These are phyloP conservation scores for Nilaparvata lugens DNA, from an alignment of 1,140 invertebrate genomes.

Conservation along the genomic window DNA sequence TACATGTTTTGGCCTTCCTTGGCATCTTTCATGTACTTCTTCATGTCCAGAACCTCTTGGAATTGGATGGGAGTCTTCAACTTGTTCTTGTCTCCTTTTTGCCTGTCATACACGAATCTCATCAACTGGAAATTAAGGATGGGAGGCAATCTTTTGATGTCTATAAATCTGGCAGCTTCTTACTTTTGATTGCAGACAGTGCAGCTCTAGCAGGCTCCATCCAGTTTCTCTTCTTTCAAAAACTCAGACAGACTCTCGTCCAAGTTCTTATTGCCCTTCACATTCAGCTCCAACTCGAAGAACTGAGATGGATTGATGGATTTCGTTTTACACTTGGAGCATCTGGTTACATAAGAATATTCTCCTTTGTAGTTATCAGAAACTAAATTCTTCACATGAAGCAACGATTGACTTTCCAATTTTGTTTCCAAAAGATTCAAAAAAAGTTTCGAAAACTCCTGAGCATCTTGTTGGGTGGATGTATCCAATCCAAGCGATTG, in stretches of 20 bases:
- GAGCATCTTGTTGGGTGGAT: conserved; percentile 56
- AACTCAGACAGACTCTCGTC: conserved; percentile 52
- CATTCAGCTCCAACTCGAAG: too few relatives aligned
- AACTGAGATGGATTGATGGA: too few relatives aligned
- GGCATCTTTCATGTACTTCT: conserved; percentile 38
- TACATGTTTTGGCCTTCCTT: conserved; percentile 39
- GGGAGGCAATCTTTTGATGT: conserved; percentile 49
- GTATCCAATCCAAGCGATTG: conserved; percentile 52
- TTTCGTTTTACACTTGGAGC: conserved; percentile 48
- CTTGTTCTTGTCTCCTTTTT: conserved; percentile 56
- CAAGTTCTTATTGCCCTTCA: too few relatives aligned
- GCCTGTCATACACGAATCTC: conserved; percentile 55
- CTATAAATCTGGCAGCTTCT: conserved; percentile 51
- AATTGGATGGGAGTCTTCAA: conserved; percentile 55
- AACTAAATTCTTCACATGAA: too few relatives aligned
- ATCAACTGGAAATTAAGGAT: conserved; percentile 60
- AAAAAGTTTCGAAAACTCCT: conserved; percentile 63
- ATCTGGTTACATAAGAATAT: conserved; percentile 57
- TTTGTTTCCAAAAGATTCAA: too few relatives aligned
- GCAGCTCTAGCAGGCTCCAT: conserved; percentile 59
- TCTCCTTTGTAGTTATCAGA: conserved; percentile 52
- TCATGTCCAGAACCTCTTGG: conserved; percentile 59
- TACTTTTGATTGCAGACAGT: conserved; percentile 48
- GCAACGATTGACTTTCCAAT: too few relatives aligned
- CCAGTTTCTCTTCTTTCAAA: conserved; percentile 53